A percentile compares a stretch with the other conserved stretches of the same genome.
phyloP scores from a whole-genome alignment of 2,888 invertebrate species.

The Phytoseiulus persimilis region DNA sequence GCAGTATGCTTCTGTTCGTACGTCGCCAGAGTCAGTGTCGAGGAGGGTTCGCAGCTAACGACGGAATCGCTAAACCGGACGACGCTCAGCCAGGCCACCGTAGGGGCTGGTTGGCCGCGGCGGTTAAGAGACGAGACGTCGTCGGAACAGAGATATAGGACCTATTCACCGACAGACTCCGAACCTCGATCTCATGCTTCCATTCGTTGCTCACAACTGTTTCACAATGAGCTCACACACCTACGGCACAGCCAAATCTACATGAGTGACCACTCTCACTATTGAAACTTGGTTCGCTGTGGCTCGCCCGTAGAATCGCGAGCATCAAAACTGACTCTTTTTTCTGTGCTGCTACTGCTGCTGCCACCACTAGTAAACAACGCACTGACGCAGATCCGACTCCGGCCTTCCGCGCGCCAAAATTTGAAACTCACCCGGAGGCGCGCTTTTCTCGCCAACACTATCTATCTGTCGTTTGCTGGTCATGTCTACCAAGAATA shows the following conservation, averaged over 20 bases:
- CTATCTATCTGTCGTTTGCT: neutral
- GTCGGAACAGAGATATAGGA: neutral
- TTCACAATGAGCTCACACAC: neutral
- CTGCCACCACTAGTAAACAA: constrained; percentile 5
- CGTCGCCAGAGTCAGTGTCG: neutral
- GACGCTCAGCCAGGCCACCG: neutral
- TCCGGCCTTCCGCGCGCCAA: neutral
- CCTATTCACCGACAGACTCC: constrained; percentile 5
- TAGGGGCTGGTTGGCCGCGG: constrained; percentile 5
- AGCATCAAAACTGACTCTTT: constrained; percentile 5
- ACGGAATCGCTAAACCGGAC: neutral
- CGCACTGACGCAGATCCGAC: neutral
- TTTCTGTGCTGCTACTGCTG: constrained; percentile 5
- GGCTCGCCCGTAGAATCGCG: constrained; percentile 5
- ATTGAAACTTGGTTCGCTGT: neutral
- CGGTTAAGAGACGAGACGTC: neutral
- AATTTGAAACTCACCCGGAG: neutral
- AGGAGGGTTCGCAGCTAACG: neutral
- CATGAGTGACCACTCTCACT: neutral
- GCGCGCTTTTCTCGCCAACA: neutral
- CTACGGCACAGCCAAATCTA: neutral
- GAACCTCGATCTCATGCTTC: neutral
- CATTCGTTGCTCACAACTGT: neutral
- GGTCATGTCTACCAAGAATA: no score
- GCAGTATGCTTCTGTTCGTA: neutral